These are phyloP conservation scores for Himalopsyche tibetana DNA, from an alignment of 2,888 invertebrate species.

Conservation along the genomic window DNA sequence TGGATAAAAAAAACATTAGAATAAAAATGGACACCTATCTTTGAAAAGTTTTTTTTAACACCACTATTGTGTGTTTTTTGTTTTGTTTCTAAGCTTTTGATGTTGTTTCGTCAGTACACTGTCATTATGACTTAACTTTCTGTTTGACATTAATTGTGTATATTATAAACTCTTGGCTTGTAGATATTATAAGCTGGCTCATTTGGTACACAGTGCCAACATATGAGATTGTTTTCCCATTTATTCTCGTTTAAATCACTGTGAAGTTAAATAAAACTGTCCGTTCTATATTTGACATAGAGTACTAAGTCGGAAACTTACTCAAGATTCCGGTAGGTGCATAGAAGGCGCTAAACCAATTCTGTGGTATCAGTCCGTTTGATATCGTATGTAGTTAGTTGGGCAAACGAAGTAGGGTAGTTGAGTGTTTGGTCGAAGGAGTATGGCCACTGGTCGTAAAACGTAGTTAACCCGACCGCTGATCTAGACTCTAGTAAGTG, in stretches of 20 bases:
- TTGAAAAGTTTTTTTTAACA: no score
- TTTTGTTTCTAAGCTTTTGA: no score
- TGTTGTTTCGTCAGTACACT: no score
- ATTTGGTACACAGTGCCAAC: no score
- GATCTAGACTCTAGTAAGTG: slow-evolving; percentile 38
- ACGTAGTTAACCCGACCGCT: slow-evolving; percentile 41
- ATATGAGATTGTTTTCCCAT: not conserved
- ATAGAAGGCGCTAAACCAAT: slow-evolving; percentile 32
- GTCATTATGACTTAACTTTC: no score
- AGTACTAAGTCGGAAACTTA: not conserved
- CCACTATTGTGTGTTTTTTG: no score
- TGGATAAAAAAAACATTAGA: no score
- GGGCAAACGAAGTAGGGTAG: slow-evolving; percentile 13
- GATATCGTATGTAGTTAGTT: slow-evolving; percentile 18
- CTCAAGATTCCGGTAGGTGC: not conserved
- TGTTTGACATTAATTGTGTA: no score
- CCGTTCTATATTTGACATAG: not conserved
- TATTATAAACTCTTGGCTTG: no score
- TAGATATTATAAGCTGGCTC: no score
- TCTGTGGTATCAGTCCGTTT: slow-evolving; percentile 38
- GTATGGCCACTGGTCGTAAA: slow-evolving; percentile 15
- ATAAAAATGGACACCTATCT: no score
- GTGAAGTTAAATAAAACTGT: not conserved
- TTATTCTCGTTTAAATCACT: not conserved
- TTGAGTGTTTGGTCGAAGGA: slow-evolving; percentile 17